Percentiles rank a stretch among this genome's conserved stretches.
Evolutionary conservation across 2,797 vertebrate genomes (phyloP).

Genomic region (Helicolenus hilgendorfi): DNA sequence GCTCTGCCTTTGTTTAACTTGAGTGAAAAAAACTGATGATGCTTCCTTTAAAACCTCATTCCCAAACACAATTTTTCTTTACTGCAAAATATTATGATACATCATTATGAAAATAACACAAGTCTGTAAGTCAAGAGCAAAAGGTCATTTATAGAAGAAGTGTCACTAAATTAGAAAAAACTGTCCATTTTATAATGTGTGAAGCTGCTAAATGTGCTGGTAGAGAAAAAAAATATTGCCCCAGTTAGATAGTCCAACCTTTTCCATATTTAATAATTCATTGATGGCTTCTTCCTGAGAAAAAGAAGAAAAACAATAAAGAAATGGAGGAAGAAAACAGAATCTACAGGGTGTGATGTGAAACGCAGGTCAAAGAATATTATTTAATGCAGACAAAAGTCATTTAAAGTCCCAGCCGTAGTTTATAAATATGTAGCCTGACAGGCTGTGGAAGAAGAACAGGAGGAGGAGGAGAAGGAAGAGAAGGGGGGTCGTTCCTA

Average conservation of each 20-base stretch:
- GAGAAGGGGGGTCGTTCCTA: not conserved
- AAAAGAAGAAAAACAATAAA: not conserved
- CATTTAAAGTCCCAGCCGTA: conserved; percentile 81
- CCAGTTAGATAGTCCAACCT: conserved; percentile 1
- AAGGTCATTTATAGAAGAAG: conserved; percentile 5
- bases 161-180: not conserved
- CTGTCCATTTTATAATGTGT: not conserved
- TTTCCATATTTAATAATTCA: conserved; percentile 30
- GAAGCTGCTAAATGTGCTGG: conserved; percentile 6
- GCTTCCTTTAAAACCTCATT: conserved; percentile 7
- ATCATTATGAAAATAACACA: not conserved
- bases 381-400: conserved; percentile 58
- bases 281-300: conserved; percentile 73
- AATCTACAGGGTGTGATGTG: conserved; percentile 21
- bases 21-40: not conserved
- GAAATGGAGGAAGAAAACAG: conserved; percentile 5
- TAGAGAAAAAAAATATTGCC: not conserved
- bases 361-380: conserved; percentile 15
- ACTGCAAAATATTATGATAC: conserved; percentile 11
- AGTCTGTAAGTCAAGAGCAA: not conserved
- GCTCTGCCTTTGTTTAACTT: not conserved
- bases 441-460: conserved; percentile 52
- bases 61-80: not conserved
- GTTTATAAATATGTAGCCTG: conserved; percentile 76
- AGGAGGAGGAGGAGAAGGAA: not conserved